Evolutionary conservation across 2,113 vertebrate species (phyloP), one percentile per base, ranked within the genome.

Genomic region (Hoplias malabaricus): DNA sequence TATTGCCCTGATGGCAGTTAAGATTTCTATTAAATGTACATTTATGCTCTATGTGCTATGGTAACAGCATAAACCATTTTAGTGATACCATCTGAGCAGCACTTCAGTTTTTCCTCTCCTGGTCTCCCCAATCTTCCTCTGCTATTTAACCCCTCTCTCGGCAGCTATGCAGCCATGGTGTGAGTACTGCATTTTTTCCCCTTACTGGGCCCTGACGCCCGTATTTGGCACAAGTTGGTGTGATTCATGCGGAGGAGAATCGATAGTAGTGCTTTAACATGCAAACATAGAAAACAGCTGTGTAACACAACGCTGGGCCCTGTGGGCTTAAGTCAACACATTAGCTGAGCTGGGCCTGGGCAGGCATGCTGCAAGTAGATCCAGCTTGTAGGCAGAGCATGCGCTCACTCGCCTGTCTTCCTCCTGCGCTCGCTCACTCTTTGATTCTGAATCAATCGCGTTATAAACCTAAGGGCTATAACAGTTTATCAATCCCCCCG

Each of bases 271-370:
- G 77, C 75, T 82, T 81, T 77, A 65, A 81, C 80, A 76, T 75
- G 71, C 75, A 82, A 79, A 84, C 82, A 77, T 75, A 77, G 75
- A 85, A 81, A 81, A 81, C 82, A 85, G 79, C 82, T 85, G 86
- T 70, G 74, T 59, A 84, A 85, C 85, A 77, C 85, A 84, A 87
- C 57, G 71, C 77, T 77, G 83, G 87, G 87, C 84, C 42, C 72
- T 88, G 86, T 78, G 87, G 88, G 81, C 85, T 88, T 88, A 89
- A 90, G 80, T 88, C 86, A 89, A 90, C 84, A 89, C 83, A 90
- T 86, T 87, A 90, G 84, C 75, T 84, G 82, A 84, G 87, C 86
- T 78, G 56, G 62, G 86, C 83, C 78, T 77, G 84, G 85, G 87
- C 69, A 73, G 78, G 79, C 83, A 53, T 69, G 36, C 54, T 0